Evolutionary conservation across 2,888 invertebrate species (phyloP).

Genomic region (Diarsia brunnea): DNA sequence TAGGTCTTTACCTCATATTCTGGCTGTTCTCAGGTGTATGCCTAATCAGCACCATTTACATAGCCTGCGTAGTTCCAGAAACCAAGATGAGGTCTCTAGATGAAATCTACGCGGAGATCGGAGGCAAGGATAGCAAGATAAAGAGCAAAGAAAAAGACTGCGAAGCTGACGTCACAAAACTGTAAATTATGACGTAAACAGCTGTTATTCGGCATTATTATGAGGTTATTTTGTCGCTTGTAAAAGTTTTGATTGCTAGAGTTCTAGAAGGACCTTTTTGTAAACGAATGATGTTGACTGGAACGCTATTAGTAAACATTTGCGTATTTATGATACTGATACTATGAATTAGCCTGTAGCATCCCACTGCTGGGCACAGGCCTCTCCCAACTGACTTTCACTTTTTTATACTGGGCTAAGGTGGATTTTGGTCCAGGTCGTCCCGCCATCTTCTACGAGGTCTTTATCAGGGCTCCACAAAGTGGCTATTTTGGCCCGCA

Average conservation of each 20-base stretch:
- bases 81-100: constrained; percentile 83
- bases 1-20: constrained; percentile 83
- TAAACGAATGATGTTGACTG: not conserved
- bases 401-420: too few relatives aligned
- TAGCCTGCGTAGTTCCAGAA: constrained; percentile 82
- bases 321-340: not conserved
- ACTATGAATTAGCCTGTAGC: too few relatives aligned
- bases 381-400: too few relatives aligned
- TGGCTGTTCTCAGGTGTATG: constrained; percentile 85
- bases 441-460: too few relatives aligned
- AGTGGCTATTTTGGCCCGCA: too few relatives aligned
- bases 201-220: constrained; percentile 43
- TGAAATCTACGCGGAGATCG: constrained; percentile 85
- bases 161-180: constrained; percentile 82
- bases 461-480: too few relatives aligned
- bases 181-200: constrained; percentile 69
- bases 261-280: not conserved
- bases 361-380: too few relatives aligned
- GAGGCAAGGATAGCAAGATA: constrained; percentile 73
- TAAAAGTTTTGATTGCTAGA: constrained; percentile 40
- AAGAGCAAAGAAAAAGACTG: constrained; percentile 73
- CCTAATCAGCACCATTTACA: constrained; percentile 83
- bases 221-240: constrained; percentile 44
- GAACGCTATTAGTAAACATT: not conserved
- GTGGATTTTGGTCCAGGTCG: too few relatives aligned